Base-by-base conservation (phyloP, 2,888 invertebrate species). In the Nomada fucata region DNA sequence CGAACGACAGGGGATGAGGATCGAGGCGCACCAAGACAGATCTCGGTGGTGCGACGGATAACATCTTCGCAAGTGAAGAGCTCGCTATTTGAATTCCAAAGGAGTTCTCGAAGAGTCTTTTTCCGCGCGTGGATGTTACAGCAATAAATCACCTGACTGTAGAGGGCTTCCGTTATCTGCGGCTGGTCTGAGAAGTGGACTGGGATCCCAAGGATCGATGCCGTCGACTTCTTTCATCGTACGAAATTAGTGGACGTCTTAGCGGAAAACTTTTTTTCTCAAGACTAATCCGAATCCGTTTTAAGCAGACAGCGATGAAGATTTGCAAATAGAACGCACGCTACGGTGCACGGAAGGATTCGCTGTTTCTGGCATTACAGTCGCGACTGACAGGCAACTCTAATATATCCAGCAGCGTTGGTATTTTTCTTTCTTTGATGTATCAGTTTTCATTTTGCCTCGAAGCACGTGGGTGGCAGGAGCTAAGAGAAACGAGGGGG, bases 31-130 rank as follows among this genome's bases (percentile, higher is more conserved):
- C 52, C 60, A n/a, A 55, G 61, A 73, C 50, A 20, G 59, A 60
- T 55, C 59, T 53, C 26, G 44, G 26, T 26, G 53, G 53, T 42
- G 26, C 60, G 53, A 65, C 26, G 76, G 68, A 78, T 79, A 79
- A 79, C 79, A 53, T 36, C 67, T 18, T 44, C 72, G 29, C 73
- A 29, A 47, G 15, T 23, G 60, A 65, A 60, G 53, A 65, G 67
- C 55, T 73, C 61, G 55, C 67, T 26, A 80, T 80, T 80, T 80
- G 79, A 80, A 80, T 80, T 79, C 80, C 79, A 79, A 68, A 80
- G 67, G 50, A 68, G 44, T 55, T 79, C 60, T 11, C 67, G 9
- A 73, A 36, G 29, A 67, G 52, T 68, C 80, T 63, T 57, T 73
- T 68, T 59, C 63, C 63, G 47, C 42, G n/a, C 47, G 57, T 53